These are phyloP conservation scores for Cylindroiulus punctatus DNA, from an alignment of 2,888 invertebrate species.

Conservation along the genomic window DNA sequence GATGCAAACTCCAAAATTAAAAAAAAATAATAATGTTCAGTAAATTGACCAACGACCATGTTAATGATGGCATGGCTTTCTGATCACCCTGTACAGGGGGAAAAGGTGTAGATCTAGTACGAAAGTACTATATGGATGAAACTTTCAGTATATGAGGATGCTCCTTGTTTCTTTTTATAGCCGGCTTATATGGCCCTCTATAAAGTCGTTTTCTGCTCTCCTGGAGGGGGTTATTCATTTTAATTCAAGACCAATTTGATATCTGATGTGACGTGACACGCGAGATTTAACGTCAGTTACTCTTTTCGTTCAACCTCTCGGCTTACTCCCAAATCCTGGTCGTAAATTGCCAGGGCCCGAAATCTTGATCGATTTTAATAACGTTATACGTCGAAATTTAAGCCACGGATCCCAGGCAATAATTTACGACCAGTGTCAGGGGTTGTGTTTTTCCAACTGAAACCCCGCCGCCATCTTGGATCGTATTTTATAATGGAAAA, in stretches of 20 bases:
- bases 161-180: not conserved
- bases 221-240: conserved; percentile 29
- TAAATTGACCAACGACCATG: no score
- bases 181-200: not conserved
- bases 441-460: not conserved
- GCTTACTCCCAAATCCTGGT: conserved; percentile 16
- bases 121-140: no score
- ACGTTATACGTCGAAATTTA: conserved; percentile 30
- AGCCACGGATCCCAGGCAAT: not conserved
- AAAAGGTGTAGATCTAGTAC: no score
- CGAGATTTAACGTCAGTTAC: conserved; percentile 2
- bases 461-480: not conserved
- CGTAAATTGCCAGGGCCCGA: not conserved
- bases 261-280: conserved; percentile 40
- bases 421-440: conserved; percentile 7
- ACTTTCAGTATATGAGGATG: no score
- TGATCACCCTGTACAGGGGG: no score
- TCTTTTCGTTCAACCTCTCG: not conserved
- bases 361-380: conserved; percentile 48
- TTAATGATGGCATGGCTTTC: no score
- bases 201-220: conserved; percentile 29
- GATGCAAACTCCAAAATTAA: no score
- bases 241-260: conserved; percentile 13
- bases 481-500: not conserved
- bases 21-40: no score